Conservation (phyloP, 1,140 invertebrate genomes). For the Diabrotica virgifera region DNA sequence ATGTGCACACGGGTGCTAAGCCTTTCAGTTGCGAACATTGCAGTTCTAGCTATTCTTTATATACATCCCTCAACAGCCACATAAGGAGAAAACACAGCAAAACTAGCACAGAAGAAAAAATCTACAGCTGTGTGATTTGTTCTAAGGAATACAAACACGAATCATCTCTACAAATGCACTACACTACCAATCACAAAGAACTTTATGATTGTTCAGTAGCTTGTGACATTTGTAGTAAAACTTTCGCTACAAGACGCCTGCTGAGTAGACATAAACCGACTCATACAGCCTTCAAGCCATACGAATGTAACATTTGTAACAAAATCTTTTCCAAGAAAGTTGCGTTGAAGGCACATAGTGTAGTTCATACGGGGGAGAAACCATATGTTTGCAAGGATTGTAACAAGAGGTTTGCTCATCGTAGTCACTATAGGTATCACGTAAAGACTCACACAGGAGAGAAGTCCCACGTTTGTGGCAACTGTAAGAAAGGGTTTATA, state of each 20-base stretch:
- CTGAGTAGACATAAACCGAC: conserved; percentile 67
- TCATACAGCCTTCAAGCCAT: conserved; percentile 71
- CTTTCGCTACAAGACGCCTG: conserved; percentile 66
- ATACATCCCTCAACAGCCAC: too few species aligned
- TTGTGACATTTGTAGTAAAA: conserved; percentile 62
- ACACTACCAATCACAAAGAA: too few species aligned
- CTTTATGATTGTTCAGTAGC: too few species aligned
- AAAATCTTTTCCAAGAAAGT: conserved; percentile 57
- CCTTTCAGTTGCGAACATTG: too few species aligned
- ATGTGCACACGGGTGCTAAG: too few species aligned
- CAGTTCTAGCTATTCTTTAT: too few species aligned
- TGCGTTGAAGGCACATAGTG: conserved; percentile 59
- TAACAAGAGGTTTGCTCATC: conserved; percentile 75
- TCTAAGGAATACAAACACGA: too few species aligned
- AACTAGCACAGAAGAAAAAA: too few species aligned
- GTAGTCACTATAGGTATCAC: conserved; percentile 60
- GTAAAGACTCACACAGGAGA: conserved; percentile 65
- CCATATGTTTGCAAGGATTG: conserved; percentile 67
- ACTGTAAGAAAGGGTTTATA: conserved; percentile 65
- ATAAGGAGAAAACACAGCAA: too few species aligned
- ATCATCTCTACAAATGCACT: too few species aligned
- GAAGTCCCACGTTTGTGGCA: conserved; percentile 68
- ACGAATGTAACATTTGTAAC: conserved; percentile 54
- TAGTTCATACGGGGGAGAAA: conserved; percentile 60
- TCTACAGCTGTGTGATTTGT: too few species aligned